These are phyloP conservation scores for Drosophila phalerata DNA, from an alignment of 2,888 invertebrate species.

Conservation along the genomic window DNA sequence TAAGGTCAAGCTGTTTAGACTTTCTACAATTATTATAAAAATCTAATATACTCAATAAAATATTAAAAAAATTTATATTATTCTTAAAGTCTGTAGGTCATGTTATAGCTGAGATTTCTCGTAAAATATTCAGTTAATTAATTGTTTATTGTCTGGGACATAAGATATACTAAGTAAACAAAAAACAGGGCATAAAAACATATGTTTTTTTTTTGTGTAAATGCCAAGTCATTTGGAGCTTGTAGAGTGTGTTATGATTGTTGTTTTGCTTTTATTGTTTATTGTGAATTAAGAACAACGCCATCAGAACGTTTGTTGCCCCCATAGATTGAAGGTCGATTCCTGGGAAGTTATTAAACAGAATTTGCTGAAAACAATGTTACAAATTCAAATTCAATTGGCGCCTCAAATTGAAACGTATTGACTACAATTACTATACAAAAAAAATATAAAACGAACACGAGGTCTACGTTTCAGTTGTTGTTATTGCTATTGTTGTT, in stretches of 20 bases:
- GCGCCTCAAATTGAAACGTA: constrained; percentile 63
- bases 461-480: constrained; percentile 39
- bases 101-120: constrained; percentile 16
- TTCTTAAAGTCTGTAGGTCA: constrained; percentile 15
- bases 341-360: constrained; percentile 53
- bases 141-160: constrained; percentile 14
- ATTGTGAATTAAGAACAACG: constrained; percentile 25
- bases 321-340: constrained; percentile 59
- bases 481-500: constrained; percentile 21
- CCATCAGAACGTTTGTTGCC: constrained; percentile 55
- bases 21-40: constrained; percentile 1
- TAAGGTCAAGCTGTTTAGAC: constrained; percentile 12
- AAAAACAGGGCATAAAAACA: not conserved
- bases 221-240: constrained; percentile 11
- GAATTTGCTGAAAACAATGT: constrained; percentile 44
- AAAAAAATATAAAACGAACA: constrained; percentile 40
- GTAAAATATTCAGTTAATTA: not conserved
- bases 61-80: constrained; percentile 3
- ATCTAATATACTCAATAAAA: not conserved
- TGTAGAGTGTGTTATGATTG: constrained; percentile 5
- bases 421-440: constrained; percentile 60
- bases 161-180: constrained; percentile 12
- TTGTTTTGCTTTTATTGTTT: constrained; percentile 9
- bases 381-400: constrained; percentile 66
- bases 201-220: constrained; percentile 3